Evolutionary conservation across 64 coral and sea anemone species (phyloP), one percentile per base, ranked within the genome.

Genomic region (Dendronephthya gigantea): DNA sequence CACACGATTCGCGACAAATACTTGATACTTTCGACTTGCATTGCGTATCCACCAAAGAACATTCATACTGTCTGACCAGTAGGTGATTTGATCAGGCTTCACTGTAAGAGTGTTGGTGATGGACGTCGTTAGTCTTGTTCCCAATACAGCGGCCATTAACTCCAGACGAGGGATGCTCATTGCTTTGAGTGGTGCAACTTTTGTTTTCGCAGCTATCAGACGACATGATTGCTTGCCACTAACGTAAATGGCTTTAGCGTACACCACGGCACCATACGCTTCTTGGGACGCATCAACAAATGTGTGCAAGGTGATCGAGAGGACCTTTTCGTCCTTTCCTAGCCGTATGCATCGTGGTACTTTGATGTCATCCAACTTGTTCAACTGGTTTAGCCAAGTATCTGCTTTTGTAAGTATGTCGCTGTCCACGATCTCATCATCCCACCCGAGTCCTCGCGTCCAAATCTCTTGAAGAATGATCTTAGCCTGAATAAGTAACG

Each of bases 231-330:
- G 50, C 23, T 39, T 45, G 13, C 30, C 82, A 84, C 49, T 43
- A 25, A 0, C 30, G 33, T 23, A 84, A 27, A 1, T 39, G 7
- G 32, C 34, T 40, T 52, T 86, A 4, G 66, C 50, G 49, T 86
- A 86, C n/a, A 8, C 84, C 37, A 29, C 59, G 0, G 84, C 34
- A 0, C 84, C 84, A 32, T 86, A 86, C 7, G 84, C 17, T 3
- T 86, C 39, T 30, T 72, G 58, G 19, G 56, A 69, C 10, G 48
- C 83, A 34, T 84, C 41, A 51, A 13, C 40, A 30, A 84, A 84
- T 1, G 50, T 5, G 7, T 84, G 83, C 0, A 84, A 22, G 0
- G 2, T n/a, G 2, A 45, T 29, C 9, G 29, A 29, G 23, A 22
- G 1, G 30, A 84, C 23, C 0, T 23, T 3, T 4, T 35, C 17